Evolutionary conservation across 2,888 invertebrate genomes (phyloP), one percentile per base, ranked within the genome.

Genomic region (Mycalesis mineus): DNA sequence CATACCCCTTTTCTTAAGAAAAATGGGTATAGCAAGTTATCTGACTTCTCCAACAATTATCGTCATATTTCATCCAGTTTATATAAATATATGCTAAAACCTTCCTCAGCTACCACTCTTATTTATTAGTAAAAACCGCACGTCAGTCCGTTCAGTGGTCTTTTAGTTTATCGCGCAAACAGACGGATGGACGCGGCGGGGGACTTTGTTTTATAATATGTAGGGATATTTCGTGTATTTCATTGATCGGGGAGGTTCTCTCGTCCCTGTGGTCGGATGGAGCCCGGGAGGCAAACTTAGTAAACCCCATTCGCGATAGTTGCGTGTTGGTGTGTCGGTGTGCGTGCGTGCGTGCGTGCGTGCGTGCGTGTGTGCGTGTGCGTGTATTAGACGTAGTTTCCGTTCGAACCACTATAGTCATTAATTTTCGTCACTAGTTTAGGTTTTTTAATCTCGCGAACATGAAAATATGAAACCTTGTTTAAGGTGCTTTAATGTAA

Each of bases 271-370:
- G 13, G 9, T 31, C n/a, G 33, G 52, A 22, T 42, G 33, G 31
- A 33, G 48, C 39, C 45, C 36, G 45, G 33, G 69, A 42, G 69
- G 68, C 64, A 70, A 65, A 67, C 68, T 72, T 66, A 61, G 76
- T 74, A 78, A 83, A 83, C 84, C 84, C 84, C 84, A 83, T 76
- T 78, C 70, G 74, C 70, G 72, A 70, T 73, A 75, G 72, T 74
- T 72, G 73, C 65, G 72, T 70, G 11, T 6, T n/a, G n/a, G 33
- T 9, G 33, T 33, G 33, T 33, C 3, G 33, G 68, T 69, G 15
- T 33, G 47, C 9, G 14, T 14, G 33, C 14, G 47, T 48, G 45
- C 68, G 62, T 70, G 65, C 11, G 11, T 22, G 22, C 5, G 65
- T 63, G 58, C 56, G 61, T 65, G 65, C 60, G 65, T 55, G 63